Base-by-base conservation (phyloP, 2,113 vertebrate genomes). In the Malurus elegans region DNA sequence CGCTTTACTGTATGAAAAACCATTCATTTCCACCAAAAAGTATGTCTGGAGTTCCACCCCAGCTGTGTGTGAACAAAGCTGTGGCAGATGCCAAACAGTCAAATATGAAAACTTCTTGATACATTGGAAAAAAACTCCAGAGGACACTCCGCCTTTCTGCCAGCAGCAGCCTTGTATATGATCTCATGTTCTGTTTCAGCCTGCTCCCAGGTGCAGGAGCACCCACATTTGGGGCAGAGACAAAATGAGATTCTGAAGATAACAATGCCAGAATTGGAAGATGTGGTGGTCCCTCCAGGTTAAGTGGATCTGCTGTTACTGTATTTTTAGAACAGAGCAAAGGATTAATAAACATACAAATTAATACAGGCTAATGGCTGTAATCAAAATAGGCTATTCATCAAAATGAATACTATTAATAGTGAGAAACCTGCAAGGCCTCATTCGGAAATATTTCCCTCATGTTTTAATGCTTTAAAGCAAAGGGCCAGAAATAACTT, bases 101-200 rank as follows among this genome's bases (percentile, higher is more conserved):
- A 38, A 57, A 70, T 10, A 36, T 18, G 21, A 26, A 51, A 85
- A 42, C 10, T 44, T 54, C 42, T 32, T 26, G 19, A 58, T 18
- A 28, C 1, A 36, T 29, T 62, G 24, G 58, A 48, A 53, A 15
- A 26, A 12, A 23, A 7, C 20, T 48, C 34, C n/a, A 11, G 40
- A 85, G 44, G 72, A 31, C 21, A 21, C 16, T 48, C 34, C 31
- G 38, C 44, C 26, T 7, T 61, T 72, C 47, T 1, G 1, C 20
- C 62, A 88, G 5, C 31, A 47, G n/a, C 20, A 34, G 31, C 11
- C n/a, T 51, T 1, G 0, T 9, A 2, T 4, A 7, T 10, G 67
- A 65, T 88, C 17, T 20, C 7, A 6, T 0, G 6, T 6, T 34
- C 53, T 29, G 8, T 32, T 32, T 48, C 61, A 34, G n/a, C 1